Evolutionary conservation across 1,140 invertebrate species (phyloP).

Genomic region (Latrodectus geometricus): DNA sequence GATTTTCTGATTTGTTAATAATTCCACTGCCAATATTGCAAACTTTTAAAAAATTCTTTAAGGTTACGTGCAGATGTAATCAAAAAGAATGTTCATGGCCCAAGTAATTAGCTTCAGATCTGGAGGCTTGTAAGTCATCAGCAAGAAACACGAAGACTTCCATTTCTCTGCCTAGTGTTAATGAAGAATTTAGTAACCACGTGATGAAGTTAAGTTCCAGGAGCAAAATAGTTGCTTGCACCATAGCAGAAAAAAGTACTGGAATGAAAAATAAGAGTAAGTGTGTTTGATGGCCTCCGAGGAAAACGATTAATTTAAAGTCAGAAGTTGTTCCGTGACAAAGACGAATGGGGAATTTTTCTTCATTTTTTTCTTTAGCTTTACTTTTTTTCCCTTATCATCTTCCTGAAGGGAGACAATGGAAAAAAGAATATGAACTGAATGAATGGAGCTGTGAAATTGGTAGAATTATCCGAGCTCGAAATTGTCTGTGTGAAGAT

Average conservation of each 20-base stretch:
- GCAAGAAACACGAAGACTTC: slow-evolving; percentile 21
- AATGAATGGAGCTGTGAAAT: slow-evolving; percentile 56
- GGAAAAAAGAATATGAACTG: slow-evolving; percentile 16
- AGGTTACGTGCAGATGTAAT: background rate
- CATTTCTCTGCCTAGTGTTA: background rate
- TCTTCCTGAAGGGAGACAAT: slow-evolving; percentile 39
- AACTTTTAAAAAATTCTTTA: too few relatives aligned
- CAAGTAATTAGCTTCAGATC: slow-evolving; percentile 33
- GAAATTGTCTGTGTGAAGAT: slow-evolving; percentile 18
- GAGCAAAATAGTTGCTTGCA: background rate
- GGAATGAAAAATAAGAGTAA: slow-evolving; percentile 39
- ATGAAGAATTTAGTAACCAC: background rate
- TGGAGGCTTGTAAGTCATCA: slow-evolving; percentile 20
- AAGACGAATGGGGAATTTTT: slow-evolving; percentile 59
- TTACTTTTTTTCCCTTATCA: slow-evolving; percentile 43
- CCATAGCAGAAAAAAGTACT: background rate
- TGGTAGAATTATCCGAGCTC: slow-evolving; percentile 47
- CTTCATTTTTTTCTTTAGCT: background rate
- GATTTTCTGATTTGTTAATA: too few relatives aligned
- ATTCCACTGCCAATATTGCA: too few relatives aligned
- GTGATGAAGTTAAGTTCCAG: background rate
- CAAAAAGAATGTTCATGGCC: slow-evolving; percentile 20
- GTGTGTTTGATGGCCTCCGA: slow-evolving; percentile 54
- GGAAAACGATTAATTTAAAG: slow-evolving; percentile 61
- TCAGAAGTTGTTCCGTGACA: slow-evolving; percentile 59